Base-by-base conservation (phyloP, 1,140 invertebrate genomes). In the Procambarus clarkii region DNA sequence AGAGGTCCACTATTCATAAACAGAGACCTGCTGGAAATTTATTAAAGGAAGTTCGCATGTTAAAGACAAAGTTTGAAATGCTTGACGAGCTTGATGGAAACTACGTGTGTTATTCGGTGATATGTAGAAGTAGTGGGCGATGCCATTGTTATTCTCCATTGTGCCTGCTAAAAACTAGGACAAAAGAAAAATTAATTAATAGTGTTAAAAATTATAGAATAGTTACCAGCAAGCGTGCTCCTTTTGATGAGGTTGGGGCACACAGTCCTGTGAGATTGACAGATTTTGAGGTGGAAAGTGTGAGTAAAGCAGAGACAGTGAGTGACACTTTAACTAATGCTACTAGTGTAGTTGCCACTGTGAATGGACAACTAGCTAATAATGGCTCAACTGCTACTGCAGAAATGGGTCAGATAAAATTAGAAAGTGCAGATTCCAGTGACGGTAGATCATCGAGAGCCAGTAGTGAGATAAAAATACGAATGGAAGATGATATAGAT, bases 61-160 rank as follows among this genome's bases (percentile, higher is more conserved):
- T 93, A 45, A 93, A 93, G 58, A 45, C 84, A 18, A 93, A 92
- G 48, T 92, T 93, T 69, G 93, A 93, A 18, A 88, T 93, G 18
- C 92, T 93, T 11, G 93, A 93, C 64, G 84, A 89, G 24, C 88
- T 93, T 21, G 91, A 92, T 54, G 87, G 80, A 21, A 80, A 18
- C 15, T 85, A 84, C 76, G 74, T 80, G 54, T 93, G 93, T 78
- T 93, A 93, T 80, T 92, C 87, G 24, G 45, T 76, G 24, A 76
- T 80, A 7, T 93, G 93, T 79, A 64, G 86, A 71, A 60, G 86
- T 71, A 76, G 86, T 18, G 79, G 85, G 4, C 71, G 86, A 15
- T 85, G 85, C 50, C 58, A 64, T 44, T 93, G 93, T 82, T 93
- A 93, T 64, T 93, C 92, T 58, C 91, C 93, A 15, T 44, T 86